Evolutionary conservation across 2,113 vertebrate genomes (phyloP).

Genomic region (Halichoerus grypus): DNA sequence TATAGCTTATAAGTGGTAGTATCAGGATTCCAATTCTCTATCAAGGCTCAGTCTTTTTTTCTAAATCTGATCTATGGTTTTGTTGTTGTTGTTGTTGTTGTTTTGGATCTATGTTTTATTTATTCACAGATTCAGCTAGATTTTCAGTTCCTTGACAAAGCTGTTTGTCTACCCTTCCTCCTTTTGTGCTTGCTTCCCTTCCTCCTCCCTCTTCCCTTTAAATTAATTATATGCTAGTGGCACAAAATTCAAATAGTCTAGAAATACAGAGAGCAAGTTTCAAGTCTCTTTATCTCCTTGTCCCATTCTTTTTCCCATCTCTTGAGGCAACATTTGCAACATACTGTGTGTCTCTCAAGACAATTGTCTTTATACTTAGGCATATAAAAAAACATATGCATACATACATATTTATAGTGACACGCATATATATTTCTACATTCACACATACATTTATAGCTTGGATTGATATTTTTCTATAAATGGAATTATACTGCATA

Average conservation of each 20-base stretch:
- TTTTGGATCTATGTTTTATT: not conserved
- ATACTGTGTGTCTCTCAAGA: not conserved
- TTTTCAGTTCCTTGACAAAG: conserved; percentile 21
- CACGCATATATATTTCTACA: not conserved
- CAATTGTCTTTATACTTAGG: not conserved
- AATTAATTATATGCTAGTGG: not conserved
- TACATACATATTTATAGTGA: not conserved
- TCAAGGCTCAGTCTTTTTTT: not conserved
- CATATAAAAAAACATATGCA: not conserved
- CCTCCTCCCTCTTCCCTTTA: not conserved
- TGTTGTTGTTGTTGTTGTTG: too few relatives aligned
- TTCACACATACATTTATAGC: not conserved
- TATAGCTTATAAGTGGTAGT: not conserved
- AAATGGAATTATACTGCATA: not conserved
- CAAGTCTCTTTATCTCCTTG: not conserved
- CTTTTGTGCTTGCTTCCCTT: not conserved
- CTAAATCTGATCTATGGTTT: not conserved
- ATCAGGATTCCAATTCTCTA: not conserved
- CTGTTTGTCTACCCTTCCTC: not conserved
- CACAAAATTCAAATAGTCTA: not conserved
- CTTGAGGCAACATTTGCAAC: not conserved
- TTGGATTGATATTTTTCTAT: not conserved
- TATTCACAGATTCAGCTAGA: not conserved
- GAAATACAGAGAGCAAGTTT: not conserved
- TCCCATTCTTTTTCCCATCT: not conserved